phyloP scores from a whole-genome alignment of 2,888 invertebrate genomes.

The Ophion slaviceki region DNA sequence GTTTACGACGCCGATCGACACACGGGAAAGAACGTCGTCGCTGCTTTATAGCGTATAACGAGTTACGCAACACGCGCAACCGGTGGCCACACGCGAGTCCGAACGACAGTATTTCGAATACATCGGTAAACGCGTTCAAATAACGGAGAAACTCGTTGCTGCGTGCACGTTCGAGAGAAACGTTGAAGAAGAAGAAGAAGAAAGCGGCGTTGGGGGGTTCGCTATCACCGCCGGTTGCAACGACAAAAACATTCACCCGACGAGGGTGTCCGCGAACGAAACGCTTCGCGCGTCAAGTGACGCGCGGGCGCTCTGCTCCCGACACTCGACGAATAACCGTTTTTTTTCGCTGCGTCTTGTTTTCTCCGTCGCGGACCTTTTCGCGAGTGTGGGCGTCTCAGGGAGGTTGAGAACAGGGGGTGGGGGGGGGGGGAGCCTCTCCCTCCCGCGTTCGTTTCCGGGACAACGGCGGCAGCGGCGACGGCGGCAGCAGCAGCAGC shows the following conservation, averaged over 20 bases:
- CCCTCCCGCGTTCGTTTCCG: not conserved
- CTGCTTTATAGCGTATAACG: constrained; percentile 20
- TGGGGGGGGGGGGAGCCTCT: too few species aligned
- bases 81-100: constrained; percentile 76
- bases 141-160: not conserved
- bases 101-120: not conserved
- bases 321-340: constrained; percentile 23
- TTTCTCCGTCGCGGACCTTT: not conserved
- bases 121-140: not conserved
- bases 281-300: constrained; percentile 52
- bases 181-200: too few species aligned
- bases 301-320: constrained; percentile 36
- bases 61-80: constrained; percentile 81
- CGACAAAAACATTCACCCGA: too few species aligned
- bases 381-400: not conserved
- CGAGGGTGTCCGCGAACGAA: not conserved
- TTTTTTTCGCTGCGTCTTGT: constrained; percentile 9
- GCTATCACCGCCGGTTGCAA: too few species aligned
- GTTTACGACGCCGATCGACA: not conserved
- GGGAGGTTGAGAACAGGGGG: too few species aligned
- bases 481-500: not conserved
- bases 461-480: not conserved
- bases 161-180: not conserved
- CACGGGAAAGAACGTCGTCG: not conserved
- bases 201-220: too few species aligned